Conservation (phyloP, 2,113 vertebrate genomes). For the Paratilapia polleni region DNA sequence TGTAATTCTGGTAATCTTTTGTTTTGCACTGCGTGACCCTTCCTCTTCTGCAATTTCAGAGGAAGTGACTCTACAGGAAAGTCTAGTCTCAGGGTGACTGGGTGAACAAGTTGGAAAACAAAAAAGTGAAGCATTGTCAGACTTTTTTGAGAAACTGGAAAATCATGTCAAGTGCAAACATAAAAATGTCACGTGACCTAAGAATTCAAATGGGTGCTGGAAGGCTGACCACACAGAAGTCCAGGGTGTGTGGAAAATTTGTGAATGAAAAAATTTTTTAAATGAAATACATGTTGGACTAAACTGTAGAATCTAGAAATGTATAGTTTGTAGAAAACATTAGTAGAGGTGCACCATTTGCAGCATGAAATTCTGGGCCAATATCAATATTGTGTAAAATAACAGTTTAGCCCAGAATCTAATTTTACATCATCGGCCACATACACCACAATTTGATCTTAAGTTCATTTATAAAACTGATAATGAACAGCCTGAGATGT, state of each 20-base stretch:
- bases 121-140: background rate
- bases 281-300: background rate
- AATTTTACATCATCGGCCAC: background rate
- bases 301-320: background rate
- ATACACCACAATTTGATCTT: background rate
- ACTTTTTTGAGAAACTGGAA: background rate
- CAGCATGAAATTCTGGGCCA: background rate
- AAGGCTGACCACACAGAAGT: background rate
- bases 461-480: background rate
- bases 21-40: background rate
- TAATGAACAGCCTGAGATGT: no score
- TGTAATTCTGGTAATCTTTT: background rate
- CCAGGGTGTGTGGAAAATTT: rapidly evolving
- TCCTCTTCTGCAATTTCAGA: background rate
- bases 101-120: background rate
- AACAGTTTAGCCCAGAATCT: background rate
- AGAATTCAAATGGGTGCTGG: background rate
- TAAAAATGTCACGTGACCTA: background rate
- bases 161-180: rapidly evolving
- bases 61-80: slow-evolving; percentile 24
- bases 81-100: background rate
- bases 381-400: background rate
- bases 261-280: background rate
- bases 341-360: background rate
- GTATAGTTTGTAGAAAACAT: rapidly evolving